These are phyloP conservation scores for Plecotus auritus DNA, from an alignment of 2,113 vertebrate genomes.

Conservation along the genomic window DNA sequence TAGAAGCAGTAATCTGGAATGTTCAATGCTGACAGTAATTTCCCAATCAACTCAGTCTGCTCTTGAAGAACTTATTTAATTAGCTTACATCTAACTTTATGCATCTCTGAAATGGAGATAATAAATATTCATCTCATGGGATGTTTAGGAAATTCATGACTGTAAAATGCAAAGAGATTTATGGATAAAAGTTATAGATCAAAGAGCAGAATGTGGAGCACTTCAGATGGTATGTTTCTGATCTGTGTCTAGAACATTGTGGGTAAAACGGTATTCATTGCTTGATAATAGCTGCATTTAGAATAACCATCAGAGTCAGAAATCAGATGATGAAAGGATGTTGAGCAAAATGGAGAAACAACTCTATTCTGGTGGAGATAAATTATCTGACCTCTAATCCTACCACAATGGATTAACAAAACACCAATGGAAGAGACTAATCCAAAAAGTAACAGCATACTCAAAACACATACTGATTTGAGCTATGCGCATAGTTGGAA, in stretches of 20 bases:
- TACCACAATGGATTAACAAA: neutral
- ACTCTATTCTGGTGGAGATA: neutral
- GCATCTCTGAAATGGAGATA: slow-evolving; percentile 21
- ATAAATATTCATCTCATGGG: slow-evolving; percentile 45
- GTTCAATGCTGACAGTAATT: neutral
- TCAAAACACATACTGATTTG: neutral
- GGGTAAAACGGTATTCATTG: neutral
- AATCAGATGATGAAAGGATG: neutral
- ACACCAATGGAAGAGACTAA: neutral
- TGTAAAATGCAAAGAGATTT: slow-evolving; percentile 32
- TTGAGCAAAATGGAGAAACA: neutral
- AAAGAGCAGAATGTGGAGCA: neutral
- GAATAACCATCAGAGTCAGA: neutral
- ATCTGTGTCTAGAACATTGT: neutral
- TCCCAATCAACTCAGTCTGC: slow-evolving; percentile 20
- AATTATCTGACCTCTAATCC: neutral
- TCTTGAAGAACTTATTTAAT: slow-evolving; percentile 56
- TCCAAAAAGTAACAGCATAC: neutral
- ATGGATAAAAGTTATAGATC: neutral
- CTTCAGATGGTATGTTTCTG: neutral
- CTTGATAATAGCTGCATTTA: neutral
- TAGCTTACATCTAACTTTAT: slow-evolving; percentile 21
- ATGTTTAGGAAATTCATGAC: slow-evolving; percentile 20
- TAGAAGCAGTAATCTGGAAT: neutral
- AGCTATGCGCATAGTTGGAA: neutral